Percentiles rank a stretch among this genome's conserved stretches.
Conservation (phyloP, 2,888 invertebrate species). For the Subacronicta megacephala region DNA sequence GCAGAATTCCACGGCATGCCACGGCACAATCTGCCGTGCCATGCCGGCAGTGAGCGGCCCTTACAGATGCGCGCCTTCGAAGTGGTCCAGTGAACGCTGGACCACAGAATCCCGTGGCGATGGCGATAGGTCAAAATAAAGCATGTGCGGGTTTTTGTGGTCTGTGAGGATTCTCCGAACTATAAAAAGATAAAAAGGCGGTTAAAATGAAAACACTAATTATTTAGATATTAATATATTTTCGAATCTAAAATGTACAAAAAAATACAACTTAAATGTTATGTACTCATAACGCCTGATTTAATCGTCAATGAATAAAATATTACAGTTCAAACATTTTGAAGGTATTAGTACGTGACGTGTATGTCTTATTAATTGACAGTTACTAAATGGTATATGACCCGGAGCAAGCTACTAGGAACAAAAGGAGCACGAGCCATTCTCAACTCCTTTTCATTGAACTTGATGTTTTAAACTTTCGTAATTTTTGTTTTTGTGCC, state of each 20-base stretch:
- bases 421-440: conserved; percentile 78
- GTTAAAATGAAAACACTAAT: conserved; percentile 71
- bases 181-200: too few species aligned
- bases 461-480: conserved; percentile 59
- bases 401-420: conserved; percentile 84
- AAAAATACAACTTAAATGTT: conserved; percentile 92
- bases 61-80: too few species aligned
- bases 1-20: too few species aligned
- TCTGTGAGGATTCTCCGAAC: too few species aligned
- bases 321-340: conserved; percentile 76
- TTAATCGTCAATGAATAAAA: conserved; percentile 79
- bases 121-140: too few species aligned
- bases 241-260: conserved; percentile 94
- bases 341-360: conserved; percentile 70
- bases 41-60: too few species aligned
- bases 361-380: conserved; percentile 84
- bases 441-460: conserved; percentile 65
- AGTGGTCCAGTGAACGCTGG: too few species aligned
- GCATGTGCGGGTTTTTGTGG: too few species aligned
- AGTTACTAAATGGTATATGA: conserved; percentile 76
- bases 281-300: conserved; percentile 90
- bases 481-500: conserved; percentile 71
- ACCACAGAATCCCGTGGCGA: too few species aligned
- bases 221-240: conserved; percentile 91
- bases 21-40: too few species aligned